Evolutionary conservation across 2,888 invertebrate genomes (phyloP).

Genomic region (Acrobasis consociella): DNA sequence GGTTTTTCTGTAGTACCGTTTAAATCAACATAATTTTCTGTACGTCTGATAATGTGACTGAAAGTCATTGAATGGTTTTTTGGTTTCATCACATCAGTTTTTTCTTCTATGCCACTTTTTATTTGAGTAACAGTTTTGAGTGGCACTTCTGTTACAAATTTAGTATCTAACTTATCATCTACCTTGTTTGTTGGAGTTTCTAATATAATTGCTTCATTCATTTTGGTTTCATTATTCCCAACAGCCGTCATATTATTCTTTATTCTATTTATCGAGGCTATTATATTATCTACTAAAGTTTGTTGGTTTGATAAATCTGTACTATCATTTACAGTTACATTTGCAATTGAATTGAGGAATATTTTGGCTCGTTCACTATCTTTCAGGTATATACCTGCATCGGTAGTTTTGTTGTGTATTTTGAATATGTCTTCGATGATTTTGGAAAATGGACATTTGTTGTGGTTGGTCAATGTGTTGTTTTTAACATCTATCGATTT

Average conservation of each 20-base stretch:
- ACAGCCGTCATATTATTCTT: slow-evolving; percentile 61
- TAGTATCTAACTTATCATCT: slow-evolving; percentile 35
- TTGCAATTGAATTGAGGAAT: slow-evolving; percentile 82
- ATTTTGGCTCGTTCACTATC: slow-evolving; percentile 80
- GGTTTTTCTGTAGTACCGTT: slow-evolving; percentile 46
- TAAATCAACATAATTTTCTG: slow-evolving; percentile 20
- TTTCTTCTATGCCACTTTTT: slow-evolving; percentile 68
- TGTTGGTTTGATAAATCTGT: slow-evolving; percentile 58
- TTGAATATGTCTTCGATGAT: slow-evolving; percentile 75
- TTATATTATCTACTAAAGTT: slow-evolving; percentile 67
- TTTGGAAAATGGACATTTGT: slow-evolving; percentile 67
- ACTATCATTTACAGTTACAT: slow-evolving; percentile 53
- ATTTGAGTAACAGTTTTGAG: slow-evolving; percentile 46
- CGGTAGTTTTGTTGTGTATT: slow-evolving; percentile 55
- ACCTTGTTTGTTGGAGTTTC: slow-evolving; percentile 40
- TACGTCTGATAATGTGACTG: slow-evolving; percentile 28
- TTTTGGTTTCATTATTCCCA: slow-evolving; percentile 46
- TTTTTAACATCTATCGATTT: slow-evolving; percentile 32
- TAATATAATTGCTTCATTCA: slow-evolving; percentile 72
- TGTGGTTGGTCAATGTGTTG: slow-evolving; percentile 38
- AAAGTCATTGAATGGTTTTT: slow-evolving; percentile 35
- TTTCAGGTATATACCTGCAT: slow-evolving; percentile 42
- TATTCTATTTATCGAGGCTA: slow-evolving; percentile 72
- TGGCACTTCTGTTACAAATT: slow-evolving; percentile 29
- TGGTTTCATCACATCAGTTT: slow-evolving; percentile 43